Conservation (phyloP, 2,888 invertebrate genomes). For the Clostera curtula region DNA sequence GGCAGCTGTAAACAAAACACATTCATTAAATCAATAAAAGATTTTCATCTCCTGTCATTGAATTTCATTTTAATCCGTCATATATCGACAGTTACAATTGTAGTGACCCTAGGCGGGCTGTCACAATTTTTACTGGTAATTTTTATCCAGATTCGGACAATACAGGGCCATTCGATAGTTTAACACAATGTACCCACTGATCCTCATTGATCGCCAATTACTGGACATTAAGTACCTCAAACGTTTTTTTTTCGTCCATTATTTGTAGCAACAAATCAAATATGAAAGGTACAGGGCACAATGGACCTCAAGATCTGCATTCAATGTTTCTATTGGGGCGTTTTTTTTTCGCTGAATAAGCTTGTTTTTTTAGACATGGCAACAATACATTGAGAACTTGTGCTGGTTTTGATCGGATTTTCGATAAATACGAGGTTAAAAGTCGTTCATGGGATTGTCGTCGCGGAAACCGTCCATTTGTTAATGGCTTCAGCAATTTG, state of each 20-base stretch:
- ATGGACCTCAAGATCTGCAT: slow-evolving; percentile 60
- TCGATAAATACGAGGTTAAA: slow-evolving; percentile 34
- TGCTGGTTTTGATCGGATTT: slow-evolving; percentile 35
- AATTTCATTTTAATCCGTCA: slow-evolving; percentile 42
- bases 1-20: too few relatives aligned
- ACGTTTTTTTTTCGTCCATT: slow-evolving; percentile 67
- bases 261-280: slow-evolving; percentile 73
- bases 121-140: slow-evolving; percentile 43
- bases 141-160: slow-evolving; percentile 54
- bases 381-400: slow-evolving; percentile 44
- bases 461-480: too few relatives aligned
- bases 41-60: slow-evolving; percentile 8
- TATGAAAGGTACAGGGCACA: slow-evolving; percentile 52
- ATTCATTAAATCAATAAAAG: too few relatives aligned
- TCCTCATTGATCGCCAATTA: slow-evolving; percentile 76
- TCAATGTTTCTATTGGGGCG: slow-evolving; percentile 43
- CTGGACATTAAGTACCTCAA: slow-evolving; percentile 74
- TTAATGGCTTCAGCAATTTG: too few relatives aligned
- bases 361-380: slow-evolving; percentile 45
- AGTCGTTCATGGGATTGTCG: slow-evolving; percentile 18
- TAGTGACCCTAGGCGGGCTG: slow-evolving; percentile 54
- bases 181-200: slow-evolving; percentile 73
- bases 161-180: slow-evolving; percentile 53
- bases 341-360: slow-evolving; percentile 52
- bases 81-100: slow-evolving; percentile 50